Evolutionary conservation across 2,888 invertebrate genomes (phyloP).

Genomic region (Drosophila formosana): DNA sequence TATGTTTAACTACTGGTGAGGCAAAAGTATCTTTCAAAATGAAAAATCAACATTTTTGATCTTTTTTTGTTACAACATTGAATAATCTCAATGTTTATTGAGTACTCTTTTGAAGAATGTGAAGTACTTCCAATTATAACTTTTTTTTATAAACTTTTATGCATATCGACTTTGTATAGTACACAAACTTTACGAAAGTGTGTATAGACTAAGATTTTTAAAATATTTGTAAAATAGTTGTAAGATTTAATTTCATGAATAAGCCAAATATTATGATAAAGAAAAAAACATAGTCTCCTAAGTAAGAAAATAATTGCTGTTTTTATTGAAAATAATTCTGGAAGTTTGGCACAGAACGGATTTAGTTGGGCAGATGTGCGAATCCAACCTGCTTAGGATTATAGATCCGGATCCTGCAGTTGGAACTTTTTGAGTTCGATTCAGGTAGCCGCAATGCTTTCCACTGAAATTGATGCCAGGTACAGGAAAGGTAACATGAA

Average conservation of each 20-base stretch:
- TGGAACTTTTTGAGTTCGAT: not conserved
- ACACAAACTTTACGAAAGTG: conserved; percentile 10
- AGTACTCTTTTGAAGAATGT: conserved; percentile 19
- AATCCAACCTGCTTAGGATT: not conserved
- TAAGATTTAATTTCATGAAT: conserved; percentile 23
- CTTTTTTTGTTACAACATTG: not conserved
- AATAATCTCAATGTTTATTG: conserved; percentile 10
- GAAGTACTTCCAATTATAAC: conserved; percentile 23
- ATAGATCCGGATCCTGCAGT: not conserved
- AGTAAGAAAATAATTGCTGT: conserved; percentile 9
- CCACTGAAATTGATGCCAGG: conserved; percentile 14
- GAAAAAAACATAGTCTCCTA: conserved; percentile 29
- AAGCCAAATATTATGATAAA: conserved; percentile 35
- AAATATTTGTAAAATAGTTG: conserved; percentile 1
- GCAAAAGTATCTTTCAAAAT: not conserved
- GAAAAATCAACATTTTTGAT: not conserved
- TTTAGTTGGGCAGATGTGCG: no score
- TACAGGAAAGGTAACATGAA: not conserved
- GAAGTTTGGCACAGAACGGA: no score
- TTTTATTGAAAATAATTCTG: conserved; percentile 10
- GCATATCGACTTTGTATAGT: conserved; percentile 28
- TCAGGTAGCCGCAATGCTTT: conserved; percentile 23
- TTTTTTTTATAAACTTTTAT: conserved; percentile 5
- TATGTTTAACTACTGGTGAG: not conserved
- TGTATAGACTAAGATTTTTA: conserved; percentile 2